Conservation (phyloP, 1,140 invertebrate genomes). For the Dermatophagoides farinae region DNA sequence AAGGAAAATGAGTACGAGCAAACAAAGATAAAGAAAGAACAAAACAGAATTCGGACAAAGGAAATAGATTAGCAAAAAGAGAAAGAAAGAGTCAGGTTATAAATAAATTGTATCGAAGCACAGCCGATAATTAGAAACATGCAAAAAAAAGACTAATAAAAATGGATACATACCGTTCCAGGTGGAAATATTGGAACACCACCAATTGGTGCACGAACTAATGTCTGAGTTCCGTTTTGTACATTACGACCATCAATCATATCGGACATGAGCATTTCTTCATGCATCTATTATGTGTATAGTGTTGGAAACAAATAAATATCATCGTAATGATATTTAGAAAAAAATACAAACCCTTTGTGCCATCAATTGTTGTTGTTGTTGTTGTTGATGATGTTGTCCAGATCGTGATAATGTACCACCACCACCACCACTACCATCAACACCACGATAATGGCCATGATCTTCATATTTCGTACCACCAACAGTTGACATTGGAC, state of each 20-base stretch:
- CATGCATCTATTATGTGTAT: slow-evolving; percentile 37
- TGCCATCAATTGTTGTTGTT: background rate
- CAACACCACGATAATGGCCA: slow-evolving; percentile 9
- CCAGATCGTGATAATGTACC: slow-evolving; percentile 3
- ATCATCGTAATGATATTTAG: background rate
- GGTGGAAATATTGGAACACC: slow-evolving; percentile 36
- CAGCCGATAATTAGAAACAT: background rate
- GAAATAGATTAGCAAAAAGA: background rate
- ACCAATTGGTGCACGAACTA: slow-evolving; percentile 26
- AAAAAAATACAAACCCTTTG: background rate
- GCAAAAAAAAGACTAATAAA: background rate
- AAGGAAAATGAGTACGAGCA: background rate
- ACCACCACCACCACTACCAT: slow-evolving; percentile 4
- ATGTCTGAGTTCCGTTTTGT: background rate
- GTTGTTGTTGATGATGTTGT: background rate
- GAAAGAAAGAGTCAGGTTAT: background rate
- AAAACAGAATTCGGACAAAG: background rate
- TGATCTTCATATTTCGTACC: slow-evolving; percentile 72
- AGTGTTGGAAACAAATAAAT: slow-evolving; percentile 1
- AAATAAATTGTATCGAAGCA: background rate
- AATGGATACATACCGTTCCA: slow-evolving; percentile 33
- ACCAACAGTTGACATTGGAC: slow-evolving; percentile 82
- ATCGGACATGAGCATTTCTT: slow-evolving; percentile 49
- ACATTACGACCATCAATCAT: slow-evolving; percentile 27
- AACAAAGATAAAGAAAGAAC: background rate